Conservation (phyloP, 2,888 invertebrate genomes). For the Folsomia candida region DNA sequence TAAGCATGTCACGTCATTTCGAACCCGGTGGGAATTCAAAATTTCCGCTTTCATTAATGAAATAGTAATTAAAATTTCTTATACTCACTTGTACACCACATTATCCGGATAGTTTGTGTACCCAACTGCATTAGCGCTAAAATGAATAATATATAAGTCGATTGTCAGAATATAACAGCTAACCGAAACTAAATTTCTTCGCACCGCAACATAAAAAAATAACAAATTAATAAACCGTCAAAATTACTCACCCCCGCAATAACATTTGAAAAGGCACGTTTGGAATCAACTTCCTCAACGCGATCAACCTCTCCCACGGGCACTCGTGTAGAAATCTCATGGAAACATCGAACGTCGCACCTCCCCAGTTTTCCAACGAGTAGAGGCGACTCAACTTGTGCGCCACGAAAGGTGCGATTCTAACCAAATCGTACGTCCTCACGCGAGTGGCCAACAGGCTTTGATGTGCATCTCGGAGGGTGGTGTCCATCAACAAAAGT, state of each 20-base stretch:
- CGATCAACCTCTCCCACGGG: slow-evolving; percentile 94
- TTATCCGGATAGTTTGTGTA: slow-evolving; percentile 99
- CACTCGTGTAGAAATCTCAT: slow-evolving; percentile 96
- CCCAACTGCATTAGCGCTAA: slow-evolving; percentile 98
- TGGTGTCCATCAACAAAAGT: slow-evolving; percentile 94
- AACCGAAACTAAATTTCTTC: too few species aligned
- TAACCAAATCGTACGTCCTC: slow-evolving; percentile 83
- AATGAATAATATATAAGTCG: too few species aligned
- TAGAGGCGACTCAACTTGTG: slow-evolving; percentile 84
- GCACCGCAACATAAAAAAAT: too few species aligned
- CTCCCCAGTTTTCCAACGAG: slow-evolving; percentile 60
- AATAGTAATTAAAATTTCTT: slow-evolving; percentile 1
- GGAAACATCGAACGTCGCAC: slow-evolving; percentile 95
- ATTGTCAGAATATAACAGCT: too few species aligned
- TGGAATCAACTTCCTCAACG: slow-evolving; percentile 87
- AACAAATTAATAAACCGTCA: too few species aligned
- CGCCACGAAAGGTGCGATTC: slow-evolving; percentile 90
- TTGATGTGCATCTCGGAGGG: slow-evolving; percentile 97
- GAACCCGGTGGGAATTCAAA: too few species aligned
- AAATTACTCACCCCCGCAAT: too few species aligned
- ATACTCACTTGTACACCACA: slow-evolving; percentile 77
- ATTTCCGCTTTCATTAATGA: neutral
- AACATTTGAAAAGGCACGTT: slow-evolving; percentile 99
- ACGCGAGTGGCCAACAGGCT: slow-evolving; percentile 93
- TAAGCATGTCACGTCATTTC: neutral